Base-by-base conservation (phyloP, 2,888 invertebrate species). In the Xestia rhomboidea region DNA sequence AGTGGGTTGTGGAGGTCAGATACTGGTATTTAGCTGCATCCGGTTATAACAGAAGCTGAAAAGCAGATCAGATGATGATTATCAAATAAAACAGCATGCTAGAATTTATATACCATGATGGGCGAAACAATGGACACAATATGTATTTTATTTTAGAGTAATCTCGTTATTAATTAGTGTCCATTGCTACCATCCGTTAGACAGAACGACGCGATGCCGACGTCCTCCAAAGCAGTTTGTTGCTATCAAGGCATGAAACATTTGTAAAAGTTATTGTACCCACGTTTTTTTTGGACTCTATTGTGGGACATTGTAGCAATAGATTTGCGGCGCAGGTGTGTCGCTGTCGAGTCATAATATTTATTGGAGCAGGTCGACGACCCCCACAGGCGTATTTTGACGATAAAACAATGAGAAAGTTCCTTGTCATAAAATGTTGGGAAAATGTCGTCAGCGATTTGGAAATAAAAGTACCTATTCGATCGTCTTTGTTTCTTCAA, bases 351-450 rank as follows among this genome's bases (percentile, higher is more conserved):
- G 27, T 18, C 57, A 79, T n/a, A 74, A 69, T 66, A 76, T 72
- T 79, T 79, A 75, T 79, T 79, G 69, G 18, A 57, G 68, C 21
- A 70, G 80, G 69, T 70, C 68, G 60, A 34, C 69, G 80, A 79
- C 66, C 69, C 34, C 38, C 21, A 34, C 18, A 46, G 24, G n/a
- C 49, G 73, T 34, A 71, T 76, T 80, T 63, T 73, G 24, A 46
- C 46, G 69, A 60, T 44, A 66, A 67, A 73, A 68, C 60, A 82
- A 76, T 51, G 34, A 64, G 75, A 44, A 63, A 30, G n/a, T 70
- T 66, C 18, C 13, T 60, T 34, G 46, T 18, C 24, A 51, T 49
- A 67, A 62, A 60, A 34, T 76, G 24, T 54, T 38, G 24, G 44
- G n/a, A 68, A 57, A 73, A 38, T 15, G 38, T 73, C 24, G 60